These are phyloP conservation scores for Zootermopsis nevadensis DNA, from an alignment of 2,888 invertebrate genomes.

Conservation along the genomic window DNA sequence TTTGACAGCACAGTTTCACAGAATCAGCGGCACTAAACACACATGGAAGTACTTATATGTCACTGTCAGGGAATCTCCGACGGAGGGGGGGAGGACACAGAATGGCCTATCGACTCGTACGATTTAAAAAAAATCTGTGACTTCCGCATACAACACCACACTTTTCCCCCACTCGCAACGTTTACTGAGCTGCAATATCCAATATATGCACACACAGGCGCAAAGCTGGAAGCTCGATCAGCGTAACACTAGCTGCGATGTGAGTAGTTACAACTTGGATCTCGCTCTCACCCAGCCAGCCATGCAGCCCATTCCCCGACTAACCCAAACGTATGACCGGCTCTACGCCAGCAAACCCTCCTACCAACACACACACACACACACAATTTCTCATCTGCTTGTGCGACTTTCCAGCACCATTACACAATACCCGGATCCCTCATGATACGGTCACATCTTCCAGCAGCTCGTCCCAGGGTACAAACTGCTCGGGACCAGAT, in stretches of 20 bases:
- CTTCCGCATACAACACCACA: neutral
- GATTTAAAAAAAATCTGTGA: neutral
- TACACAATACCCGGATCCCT: neutral
- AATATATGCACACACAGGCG: neutral
- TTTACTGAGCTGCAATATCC: neutral
- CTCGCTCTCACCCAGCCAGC: neutral
- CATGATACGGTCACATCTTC: neutral
- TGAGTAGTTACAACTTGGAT: neutral
- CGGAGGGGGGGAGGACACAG: neutral
- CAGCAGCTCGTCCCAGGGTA: constrained; percentile 10
- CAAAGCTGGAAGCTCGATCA: neutral
- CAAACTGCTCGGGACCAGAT: constrained; percentile 1
- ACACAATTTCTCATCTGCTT: neutral
- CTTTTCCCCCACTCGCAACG: neutral
- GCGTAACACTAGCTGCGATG: neutral
- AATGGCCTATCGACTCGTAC: neutral
- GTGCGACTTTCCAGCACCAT: neutral
- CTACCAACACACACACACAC: neutral
- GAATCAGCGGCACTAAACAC: neutral
- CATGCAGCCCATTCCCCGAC: neutral
- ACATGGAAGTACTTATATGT: neutral
- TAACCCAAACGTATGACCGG: constrained; percentile 10
- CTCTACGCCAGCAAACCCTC: constrained; percentile 16
- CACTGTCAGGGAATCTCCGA: neutral
- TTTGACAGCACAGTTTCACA: neutral